Evolutionary conservation across 2,888 invertebrate species (phyloP).

Genomic region (Sepioteuthis lessoniana): DNA sequence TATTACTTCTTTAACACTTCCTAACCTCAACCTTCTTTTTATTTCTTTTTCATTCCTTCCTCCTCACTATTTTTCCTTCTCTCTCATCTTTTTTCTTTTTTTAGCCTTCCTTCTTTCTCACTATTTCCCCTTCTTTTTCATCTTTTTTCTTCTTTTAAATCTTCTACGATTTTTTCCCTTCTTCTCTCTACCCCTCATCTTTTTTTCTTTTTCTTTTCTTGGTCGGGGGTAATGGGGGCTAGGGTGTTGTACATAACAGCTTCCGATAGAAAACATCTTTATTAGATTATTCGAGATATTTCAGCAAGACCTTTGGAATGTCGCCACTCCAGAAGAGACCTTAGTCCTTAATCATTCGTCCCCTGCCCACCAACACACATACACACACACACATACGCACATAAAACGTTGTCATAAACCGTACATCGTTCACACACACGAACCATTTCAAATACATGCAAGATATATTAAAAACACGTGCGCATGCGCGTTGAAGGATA

Average conservation of each 20-base stretch:
- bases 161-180: too few species aligned
- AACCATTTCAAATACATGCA: too few species aligned
- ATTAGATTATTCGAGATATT: constrained; percentile 2
- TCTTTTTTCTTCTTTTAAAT: neutral
- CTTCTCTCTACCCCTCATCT: too few species aligned
- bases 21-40: too few species aligned
- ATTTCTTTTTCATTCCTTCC: neutral
- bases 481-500: too few species aligned
- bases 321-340: neutral
- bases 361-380: neutral
- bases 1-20: too few species aligned
- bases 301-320: neutral
- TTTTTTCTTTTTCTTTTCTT: neutral
- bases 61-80: neutral
- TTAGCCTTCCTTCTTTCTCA: neutral
- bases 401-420: too few species aligned
- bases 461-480: too few species aligned
- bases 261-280: neutral
- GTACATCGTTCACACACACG: too few species aligned
- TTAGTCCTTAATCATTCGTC: neutral
- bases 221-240: neutral
- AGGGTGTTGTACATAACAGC: neutral
- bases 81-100: neutral
- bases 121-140: neutral
- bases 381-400: too few species aligned